phyloP scores from a whole-genome alignment of 2,797 vertebrate species.

The Enteromius thamalakanensis region DNA sequence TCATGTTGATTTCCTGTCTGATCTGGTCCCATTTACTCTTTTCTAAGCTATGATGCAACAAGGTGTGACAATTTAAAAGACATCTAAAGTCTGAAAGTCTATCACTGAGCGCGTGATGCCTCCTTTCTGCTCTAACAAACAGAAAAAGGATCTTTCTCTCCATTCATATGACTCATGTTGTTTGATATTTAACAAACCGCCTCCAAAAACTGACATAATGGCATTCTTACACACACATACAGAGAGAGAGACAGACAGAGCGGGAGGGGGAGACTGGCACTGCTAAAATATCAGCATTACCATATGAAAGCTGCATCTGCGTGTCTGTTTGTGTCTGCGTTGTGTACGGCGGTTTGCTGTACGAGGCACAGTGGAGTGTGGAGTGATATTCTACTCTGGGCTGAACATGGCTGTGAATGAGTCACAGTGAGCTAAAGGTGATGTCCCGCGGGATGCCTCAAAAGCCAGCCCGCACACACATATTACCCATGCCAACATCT shows the following conservation, averaged over 20 bases:
- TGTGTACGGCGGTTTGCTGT: constrained; percentile 52
- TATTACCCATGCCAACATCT: constrained; percentile 39
- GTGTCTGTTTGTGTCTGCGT: constrained; percentile 51
- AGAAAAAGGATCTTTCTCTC: constrained; percentile 34
- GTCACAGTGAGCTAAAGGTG: constrained; percentile 43
- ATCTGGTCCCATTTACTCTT: not conserved
- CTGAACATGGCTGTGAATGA: constrained; percentile 33
- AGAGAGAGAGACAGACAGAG: constrained; percentile 45
- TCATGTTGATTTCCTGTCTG: not conserved
- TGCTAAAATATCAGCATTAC: constrained; percentile 70
- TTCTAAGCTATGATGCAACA: constrained; percentile 17
- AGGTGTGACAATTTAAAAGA: constrained; percentile 33
- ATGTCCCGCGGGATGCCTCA: constrained; percentile 26
- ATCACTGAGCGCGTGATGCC: not conserved
- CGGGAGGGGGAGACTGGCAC: constrained; percentile 58
- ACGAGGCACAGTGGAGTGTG: constrained; percentile 24
- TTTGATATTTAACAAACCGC: constrained; percentile 54
- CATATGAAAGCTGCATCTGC: constrained; percentile 73
- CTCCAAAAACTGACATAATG: constrained; percentile 56
- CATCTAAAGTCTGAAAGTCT: constrained; percentile 21
- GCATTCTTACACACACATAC: constrained; percentile 49
- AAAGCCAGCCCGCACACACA: constrained; percentile 32
- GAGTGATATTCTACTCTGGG: constrained; percentile 33
- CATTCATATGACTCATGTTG: constrained; percentile 46
- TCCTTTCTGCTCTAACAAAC: constrained; percentile 44